Percentiles rank a stretch among this genome's conserved stretches.
These are phyloP conservation scores for Drosophila lacicola DNA, from an alignment of 2,888 invertebrate species.

Conservation along the genomic window DNA sequence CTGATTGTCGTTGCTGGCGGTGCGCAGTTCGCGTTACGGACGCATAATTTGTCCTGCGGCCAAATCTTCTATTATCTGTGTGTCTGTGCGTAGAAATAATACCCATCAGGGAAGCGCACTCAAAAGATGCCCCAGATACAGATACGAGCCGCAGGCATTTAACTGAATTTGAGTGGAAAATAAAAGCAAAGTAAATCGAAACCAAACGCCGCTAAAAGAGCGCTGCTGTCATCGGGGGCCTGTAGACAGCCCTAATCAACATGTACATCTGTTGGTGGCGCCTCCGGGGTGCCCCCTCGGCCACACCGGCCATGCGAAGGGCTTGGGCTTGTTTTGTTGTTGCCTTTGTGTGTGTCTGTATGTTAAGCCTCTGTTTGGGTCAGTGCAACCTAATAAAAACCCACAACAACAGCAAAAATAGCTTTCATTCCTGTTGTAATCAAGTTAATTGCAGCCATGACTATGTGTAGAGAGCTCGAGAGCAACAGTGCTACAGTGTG, in stretches of 20 bases:
- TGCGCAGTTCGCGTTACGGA: slow-evolving; percentile 40
- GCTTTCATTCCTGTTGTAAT: slow-evolving; percentile 62
- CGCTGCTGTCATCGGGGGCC: slow-evolving; percentile 19
- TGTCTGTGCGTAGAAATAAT: slow-evolving; percentile 58
- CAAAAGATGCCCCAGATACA: slow-evolving; percentile 59
- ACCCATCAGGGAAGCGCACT: slow-evolving; percentile 50
- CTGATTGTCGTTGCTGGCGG: slow-evolving; percentile 64
- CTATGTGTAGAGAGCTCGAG: slow-evolving; percentile 7
- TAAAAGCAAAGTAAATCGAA: slow-evolving; percentile 53
- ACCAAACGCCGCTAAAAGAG: slow-evolving; percentile 49
- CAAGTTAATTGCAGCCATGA: slow-evolving; percentile 72
- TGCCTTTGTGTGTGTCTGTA: background rate
- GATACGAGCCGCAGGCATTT: slow-evolving; percentile 67
- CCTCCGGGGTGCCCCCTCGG: slow-evolving; percentile 12
- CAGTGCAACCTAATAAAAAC: slow-evolving; percentile 21
- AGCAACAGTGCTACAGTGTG: slow-evolving; percentile 3
- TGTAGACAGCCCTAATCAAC: slow-evolving; percentile 53
- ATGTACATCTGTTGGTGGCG: slow-evolving; percentile 37
- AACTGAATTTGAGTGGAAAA: slow-evolving; percentile 75
- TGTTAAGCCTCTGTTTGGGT: background rate
- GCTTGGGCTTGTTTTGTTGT: slow-evolving; percentile 31
- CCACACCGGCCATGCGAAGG: slow-evolving; percentile 12
- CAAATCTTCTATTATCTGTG: slow-evolving; percentile 73
- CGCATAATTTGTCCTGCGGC: slow-evolving; percentile 75
- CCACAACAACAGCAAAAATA: slow-evolving; percentile 11